These are phyloP conservation scores for Phodopus roborovskii DNA, from an alignment of 2,113 vertebrate genomes.

Conservation along the genomic window DNA sequence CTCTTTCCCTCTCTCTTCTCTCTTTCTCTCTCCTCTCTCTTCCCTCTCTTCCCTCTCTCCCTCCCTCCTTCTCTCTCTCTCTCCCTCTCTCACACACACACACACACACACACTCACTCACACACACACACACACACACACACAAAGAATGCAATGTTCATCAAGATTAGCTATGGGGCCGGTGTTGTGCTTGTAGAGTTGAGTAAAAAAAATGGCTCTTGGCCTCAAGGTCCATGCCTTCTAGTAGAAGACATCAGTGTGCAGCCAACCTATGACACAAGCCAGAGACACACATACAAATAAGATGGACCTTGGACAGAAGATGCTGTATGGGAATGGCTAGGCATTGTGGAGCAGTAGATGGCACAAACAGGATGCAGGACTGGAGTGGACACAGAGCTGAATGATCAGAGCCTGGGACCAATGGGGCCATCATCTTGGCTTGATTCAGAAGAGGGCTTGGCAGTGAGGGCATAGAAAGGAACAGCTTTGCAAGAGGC, in stretches of 20 bases:
- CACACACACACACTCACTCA: no score
- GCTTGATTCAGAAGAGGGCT: background rate
- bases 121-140: no score
- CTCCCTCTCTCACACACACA: no score
- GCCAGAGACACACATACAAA: background rate
- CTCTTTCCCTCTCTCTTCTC: no score
- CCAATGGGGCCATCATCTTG: background rate
- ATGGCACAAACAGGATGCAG: background rate
- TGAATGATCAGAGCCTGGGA: background rate
- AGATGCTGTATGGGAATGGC: background rate
- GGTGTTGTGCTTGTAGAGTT: background rate
- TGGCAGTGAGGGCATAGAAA: background rate
- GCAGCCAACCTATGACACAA: background rate
- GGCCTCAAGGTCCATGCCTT: conserved; percentile 24
- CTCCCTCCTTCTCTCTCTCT: no score
- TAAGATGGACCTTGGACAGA: background rate
- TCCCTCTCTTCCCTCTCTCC: no score
- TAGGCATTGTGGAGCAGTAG: background rate
- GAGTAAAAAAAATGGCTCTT: background rate
- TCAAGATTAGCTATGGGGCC: background rate
- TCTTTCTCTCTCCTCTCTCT: no score
- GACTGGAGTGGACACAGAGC: background rate
- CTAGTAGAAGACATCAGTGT: background rate
- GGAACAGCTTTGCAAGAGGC: background rate
- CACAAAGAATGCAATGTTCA: background rate